Percentiles rank a stretch among this genome's conserved stretches.
These are phyloP conservation scores for Caiman crocodilus DNA, from an alignment of 2,797 vertebrate species.

Conservation along the genomic window DNA sequence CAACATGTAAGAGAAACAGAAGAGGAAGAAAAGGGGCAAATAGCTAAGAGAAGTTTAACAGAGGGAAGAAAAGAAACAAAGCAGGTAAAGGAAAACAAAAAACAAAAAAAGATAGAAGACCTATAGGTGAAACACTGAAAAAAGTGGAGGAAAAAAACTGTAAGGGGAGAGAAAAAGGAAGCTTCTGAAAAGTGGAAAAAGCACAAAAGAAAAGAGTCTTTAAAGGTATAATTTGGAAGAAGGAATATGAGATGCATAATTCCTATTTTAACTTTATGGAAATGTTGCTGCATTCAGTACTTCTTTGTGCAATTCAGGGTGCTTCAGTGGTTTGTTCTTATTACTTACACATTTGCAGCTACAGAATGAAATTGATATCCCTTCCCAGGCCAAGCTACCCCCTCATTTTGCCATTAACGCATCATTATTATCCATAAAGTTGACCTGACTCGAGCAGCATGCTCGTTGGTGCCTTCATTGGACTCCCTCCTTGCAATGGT, in stretches of 20 bases:
- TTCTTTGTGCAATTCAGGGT: neutral
- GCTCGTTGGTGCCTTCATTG: no score
- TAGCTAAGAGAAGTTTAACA: neutral
- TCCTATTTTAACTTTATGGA: neutral
- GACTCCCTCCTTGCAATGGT: no score
- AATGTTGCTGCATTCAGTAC: neutral
- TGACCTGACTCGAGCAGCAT: no score
- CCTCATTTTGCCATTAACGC: no score
- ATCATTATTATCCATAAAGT: no score
- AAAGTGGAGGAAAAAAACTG: neutral
- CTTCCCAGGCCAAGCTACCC: no score
- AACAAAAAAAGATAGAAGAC: neutral
- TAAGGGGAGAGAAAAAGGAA: neutral
- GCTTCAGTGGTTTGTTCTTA: no score
- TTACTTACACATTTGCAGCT: no score
- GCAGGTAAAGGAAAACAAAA: neutral
- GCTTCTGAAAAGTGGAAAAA: neutral
- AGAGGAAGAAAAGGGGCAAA: slow-evolving; percentile 12
- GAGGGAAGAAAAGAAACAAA: neutral
- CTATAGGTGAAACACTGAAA: neutral
- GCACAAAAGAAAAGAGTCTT: neutral
- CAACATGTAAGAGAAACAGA: neutral
- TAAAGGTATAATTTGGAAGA: neutral
- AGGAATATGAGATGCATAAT: no score
- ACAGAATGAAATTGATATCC: no score